phyloP scores from a whole-genome alignment of 2,797 vertebrate species.

The Pantherophis vulpinus region DNA sequence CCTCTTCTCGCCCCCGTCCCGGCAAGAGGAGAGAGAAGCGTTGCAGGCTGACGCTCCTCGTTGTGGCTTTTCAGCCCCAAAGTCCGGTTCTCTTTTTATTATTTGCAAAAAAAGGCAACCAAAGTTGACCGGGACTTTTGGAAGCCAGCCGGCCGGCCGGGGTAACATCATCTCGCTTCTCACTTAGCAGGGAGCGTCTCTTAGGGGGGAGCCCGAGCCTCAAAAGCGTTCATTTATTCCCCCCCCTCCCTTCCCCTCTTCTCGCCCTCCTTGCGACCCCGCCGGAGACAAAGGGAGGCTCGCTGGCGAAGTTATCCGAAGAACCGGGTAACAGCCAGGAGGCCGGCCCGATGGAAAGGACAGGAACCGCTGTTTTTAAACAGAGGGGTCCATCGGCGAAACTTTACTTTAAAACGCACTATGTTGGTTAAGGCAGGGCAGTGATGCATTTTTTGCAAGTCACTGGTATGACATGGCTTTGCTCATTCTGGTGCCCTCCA shows the following conservation, averaged over 20 bases:
- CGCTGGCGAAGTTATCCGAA: not conserved
- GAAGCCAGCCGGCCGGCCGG: not conserved
- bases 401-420: not conserved
- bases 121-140: not conserved
- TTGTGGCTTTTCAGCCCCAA: not conserved
- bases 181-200: not conserved
- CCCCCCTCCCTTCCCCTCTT: not conserved
- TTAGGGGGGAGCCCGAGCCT: not conserved
- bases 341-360: not conserved
- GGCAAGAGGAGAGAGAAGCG: not conserved
- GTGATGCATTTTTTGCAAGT: not conserved
- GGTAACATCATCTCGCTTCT: not conserved
- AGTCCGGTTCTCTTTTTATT: not conserved
- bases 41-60: not conserved
- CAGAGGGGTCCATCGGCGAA: no score
- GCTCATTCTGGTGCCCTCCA: not conserved
- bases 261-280: not conserved
- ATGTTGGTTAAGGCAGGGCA: not conserved
- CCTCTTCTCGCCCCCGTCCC: not conserved
- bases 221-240: not conserved
- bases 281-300: not conserved
- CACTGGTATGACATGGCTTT: not conserved
- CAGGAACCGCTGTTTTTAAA: not conserved
- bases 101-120: not conserved
- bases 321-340: not conserved